Evolutionary conservation across 2,888 invertebrate species (phyloP), one percentile per base, ranked within the genome.

Genomic region (Meiosimyza platycephala): DNA sequence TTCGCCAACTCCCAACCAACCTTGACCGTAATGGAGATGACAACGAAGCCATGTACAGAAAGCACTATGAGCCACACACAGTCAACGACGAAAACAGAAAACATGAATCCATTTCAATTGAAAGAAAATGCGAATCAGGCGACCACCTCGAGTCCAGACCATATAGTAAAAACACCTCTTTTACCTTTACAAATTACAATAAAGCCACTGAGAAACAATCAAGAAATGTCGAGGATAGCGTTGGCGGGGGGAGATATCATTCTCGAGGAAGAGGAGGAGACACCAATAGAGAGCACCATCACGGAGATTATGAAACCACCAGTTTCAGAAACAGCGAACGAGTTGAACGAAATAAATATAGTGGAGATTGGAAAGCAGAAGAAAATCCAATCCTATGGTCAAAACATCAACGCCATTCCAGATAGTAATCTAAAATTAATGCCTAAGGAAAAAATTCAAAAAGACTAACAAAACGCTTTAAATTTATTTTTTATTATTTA

Each of bases 171-270:
- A 76, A 74, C 78, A 76, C 72, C 74, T 51, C 78, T 67, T 77
- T 69, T 76, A 78, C 40, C 40, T 40, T 40, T 40, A 40, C 40
- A 40, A 40, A 40, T 40, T 40, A 40, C 40, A 40, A 40, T 40
- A 40, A 40, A 7, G 40, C 40, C 40, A 40, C 54, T 13, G n/a
- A 54, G 54, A 54, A 40, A 40, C 40, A 6, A 40, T 9, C 40
- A 6, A 75, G 77, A 74, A 72, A 74, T 73, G 68, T 81, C 83
- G 63, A 85, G 84, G 75, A 85, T 85, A 76, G 82, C 83, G 13
- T 81, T 85, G 78, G 85, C 84, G 79, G 85, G 83, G 76, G 85
- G 82, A 79, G 85, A 86, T 77, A 83, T 85, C 50, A 86, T 86
- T 76, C 75, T 85, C 80, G 86, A 86, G 79, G 86, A 86, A 80